Evolutionary conservation across 2,797 vertebrate genomes (phyloP).

Genomic region (Gorsachius magnificus): DNA sequence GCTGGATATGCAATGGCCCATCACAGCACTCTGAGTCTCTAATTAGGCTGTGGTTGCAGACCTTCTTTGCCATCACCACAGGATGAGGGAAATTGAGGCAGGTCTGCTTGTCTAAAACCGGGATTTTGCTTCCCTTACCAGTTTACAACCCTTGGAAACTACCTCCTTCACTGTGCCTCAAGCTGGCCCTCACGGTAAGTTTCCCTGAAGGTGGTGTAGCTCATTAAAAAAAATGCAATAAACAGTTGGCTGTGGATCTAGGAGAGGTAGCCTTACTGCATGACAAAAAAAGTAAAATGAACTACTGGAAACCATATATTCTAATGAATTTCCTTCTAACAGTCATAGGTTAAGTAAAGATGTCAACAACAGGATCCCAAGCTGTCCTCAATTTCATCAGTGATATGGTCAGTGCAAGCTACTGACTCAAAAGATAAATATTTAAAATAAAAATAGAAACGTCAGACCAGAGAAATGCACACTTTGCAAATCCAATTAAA

Average conservation of each 20-base stretch:
- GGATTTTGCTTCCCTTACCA: neutral
- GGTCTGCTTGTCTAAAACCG: neutral
- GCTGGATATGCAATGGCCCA: neutral
- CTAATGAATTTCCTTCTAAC: neutral
- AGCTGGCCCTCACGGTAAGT: neutral
- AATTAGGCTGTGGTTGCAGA: rapidly evolving
- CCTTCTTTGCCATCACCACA: neutral
- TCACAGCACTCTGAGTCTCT: neutral
- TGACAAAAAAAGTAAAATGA: neutral
- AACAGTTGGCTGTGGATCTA: neutral
- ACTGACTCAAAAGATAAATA: conserved; percentile 24
- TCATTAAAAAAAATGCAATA: neutral
- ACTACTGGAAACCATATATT: neutral
- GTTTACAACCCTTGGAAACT: neutral
- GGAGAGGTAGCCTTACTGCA: neutral
- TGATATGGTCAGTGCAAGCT: neutral
- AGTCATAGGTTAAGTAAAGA: conserved; percentile 29
- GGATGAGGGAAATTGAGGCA: neutral
- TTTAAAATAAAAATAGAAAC: conserved; percentile 39
- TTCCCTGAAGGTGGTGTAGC: neutral
- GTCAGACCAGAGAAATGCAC: neutral
- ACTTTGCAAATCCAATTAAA: conserved; percentile 49
- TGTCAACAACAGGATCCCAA: conserved; percentile 3
- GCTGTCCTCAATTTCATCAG: neutral
- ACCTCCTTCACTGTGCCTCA: neutral